Evolutionary conservation across 2,797 vertebrate species (phyloP).

Genomic region (Novumbra hubbsi): DNA sequence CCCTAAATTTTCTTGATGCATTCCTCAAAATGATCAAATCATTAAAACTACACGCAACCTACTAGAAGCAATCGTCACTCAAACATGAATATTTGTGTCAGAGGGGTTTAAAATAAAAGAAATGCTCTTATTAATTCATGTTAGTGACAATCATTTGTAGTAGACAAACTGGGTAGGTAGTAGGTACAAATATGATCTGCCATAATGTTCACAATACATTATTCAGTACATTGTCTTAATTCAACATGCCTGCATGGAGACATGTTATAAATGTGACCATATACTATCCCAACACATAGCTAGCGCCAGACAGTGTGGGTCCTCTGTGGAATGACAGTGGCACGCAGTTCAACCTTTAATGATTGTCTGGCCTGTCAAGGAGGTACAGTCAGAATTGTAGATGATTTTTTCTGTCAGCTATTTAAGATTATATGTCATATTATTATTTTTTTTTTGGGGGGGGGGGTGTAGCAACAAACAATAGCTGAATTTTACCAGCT

Average conservation of each 20-base stretch:
- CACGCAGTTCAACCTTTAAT: background rate
- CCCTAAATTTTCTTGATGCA: background rate
- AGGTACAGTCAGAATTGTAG: background rate
- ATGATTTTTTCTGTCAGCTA: background rate
- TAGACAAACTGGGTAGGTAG: background rate
- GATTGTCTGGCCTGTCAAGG: background rate
- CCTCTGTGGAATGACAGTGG: constrained; percentile 43
- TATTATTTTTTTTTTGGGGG: constrained; percentile 35
- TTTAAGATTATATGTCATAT: background rate
- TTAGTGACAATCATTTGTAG: background rate
- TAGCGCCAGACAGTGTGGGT: constrained; percentile 43
- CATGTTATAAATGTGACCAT: constrained; percentile 64
- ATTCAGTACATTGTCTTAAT: constrained; percentile 51
- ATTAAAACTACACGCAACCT: background rate
- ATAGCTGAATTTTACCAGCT: constrained; percentile 68
- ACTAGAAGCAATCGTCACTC: background rate
- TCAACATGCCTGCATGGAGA: constrained; percentile 60
- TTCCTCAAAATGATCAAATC: background rate
- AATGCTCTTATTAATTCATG: too few relatives aligned
- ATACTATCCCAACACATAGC: constrained; percentile 56
- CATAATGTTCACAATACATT: constrained; percentile 45
- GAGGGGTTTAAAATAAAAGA: background rate
- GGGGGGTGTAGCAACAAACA: constrained; percentile 48
- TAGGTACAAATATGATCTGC: background rate
- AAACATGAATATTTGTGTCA: background rate